Evolutionary conservation across 2,888 invertebrate species (phyloP).

Genomic region (Macroteleia sp.): DNA sequence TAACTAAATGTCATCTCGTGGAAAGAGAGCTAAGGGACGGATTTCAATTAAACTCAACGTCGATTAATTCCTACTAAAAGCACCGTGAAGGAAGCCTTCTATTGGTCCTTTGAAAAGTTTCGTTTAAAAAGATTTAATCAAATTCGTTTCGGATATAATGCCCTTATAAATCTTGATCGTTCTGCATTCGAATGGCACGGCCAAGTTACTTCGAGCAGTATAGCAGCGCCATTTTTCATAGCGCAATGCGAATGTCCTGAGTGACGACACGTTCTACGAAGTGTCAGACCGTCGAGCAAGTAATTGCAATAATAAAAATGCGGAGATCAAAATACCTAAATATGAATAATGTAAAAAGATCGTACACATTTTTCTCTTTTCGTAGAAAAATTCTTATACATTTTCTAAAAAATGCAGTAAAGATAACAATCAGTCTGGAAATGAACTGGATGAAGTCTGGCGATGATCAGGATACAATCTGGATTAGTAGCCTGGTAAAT

Average conservation of each 20-base stretch:
- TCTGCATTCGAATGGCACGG: constrained; percentile 36
- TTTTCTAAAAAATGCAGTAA: no score
- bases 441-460: no score
- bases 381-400: no score
- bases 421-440: no score
- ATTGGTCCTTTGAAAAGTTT: constrained; percentile 60
- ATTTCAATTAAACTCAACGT: constrained; percentile 59
- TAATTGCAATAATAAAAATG: no score
- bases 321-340: no score
- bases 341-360: no score
- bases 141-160: constrained; percentile 53
- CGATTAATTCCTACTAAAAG: constrained; percentile 51
- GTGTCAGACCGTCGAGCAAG: background rate
- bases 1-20: constrained; percentile 19
- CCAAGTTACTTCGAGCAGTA: constrained; percentile 27
- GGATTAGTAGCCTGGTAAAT: no score
- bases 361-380: no score
- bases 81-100: constrained; percentile 53
- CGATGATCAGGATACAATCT: no score
- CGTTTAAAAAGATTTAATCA: constrained; percentile 59
- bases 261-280: constrained; percentile 2
- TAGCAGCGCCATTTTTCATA: constrained; percentile 23
- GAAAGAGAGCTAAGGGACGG: constrained; percentile 46
- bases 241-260: background rate
- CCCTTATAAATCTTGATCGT: constrained; percentile 50